Conservation (phyloP, 2,113 vertebrate species). For the Micronycteris hirsuta region DNA sequence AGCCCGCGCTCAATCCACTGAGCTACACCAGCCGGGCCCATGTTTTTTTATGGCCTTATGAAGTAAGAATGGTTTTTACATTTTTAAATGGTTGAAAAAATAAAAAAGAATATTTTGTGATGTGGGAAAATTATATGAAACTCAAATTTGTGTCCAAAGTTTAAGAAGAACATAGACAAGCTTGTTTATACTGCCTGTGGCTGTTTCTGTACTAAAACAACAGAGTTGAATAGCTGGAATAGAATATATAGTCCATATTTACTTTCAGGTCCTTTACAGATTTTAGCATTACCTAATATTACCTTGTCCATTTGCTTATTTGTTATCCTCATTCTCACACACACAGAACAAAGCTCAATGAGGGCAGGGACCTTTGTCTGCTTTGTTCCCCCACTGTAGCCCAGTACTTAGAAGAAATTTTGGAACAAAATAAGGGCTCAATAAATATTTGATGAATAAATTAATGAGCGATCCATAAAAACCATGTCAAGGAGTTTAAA, state of each 20-base stretch:
- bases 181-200: background rate
- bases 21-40: background rate
- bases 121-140: slow-evolving; percentile 31
- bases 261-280: background rate
- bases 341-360: slow-evolving; percentile 22
- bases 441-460: slow-evolving; percentile 35
- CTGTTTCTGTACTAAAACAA: background rate
- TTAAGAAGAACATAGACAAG: background rate
- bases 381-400: background rate
- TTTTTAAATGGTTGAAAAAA: slow-evolving; percentile 1
- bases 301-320: background rate
- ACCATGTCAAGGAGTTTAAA: background rate
- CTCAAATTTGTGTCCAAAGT: slow-evolving; percentile 13
- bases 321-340: background rate
- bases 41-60: background rate
- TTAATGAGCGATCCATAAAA: slow-evolving; percentile 10
- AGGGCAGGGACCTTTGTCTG: background rate
- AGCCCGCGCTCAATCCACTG: no score
- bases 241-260: background rate
- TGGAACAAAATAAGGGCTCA: slow-evolving; percentile 19
- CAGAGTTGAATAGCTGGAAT: background rate
- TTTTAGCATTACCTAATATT: background rate
- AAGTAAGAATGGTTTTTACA: background rate
- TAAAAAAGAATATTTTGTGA: background rate
- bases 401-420: background rate